Conservation (phyloP, 2,797 vertebrate species). For the Enoplosus armatus region DNA sequence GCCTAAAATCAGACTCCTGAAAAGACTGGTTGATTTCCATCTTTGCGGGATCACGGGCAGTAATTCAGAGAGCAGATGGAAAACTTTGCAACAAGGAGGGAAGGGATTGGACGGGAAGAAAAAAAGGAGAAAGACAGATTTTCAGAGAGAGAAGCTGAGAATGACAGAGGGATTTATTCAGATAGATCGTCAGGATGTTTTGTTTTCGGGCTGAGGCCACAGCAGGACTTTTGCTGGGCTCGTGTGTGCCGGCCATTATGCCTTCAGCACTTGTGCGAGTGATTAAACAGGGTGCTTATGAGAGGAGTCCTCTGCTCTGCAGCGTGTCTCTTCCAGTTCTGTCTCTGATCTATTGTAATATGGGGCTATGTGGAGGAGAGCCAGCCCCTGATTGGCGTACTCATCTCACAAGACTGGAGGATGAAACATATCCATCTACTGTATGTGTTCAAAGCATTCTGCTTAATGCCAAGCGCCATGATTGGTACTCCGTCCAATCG, state of each 20-base stretch:
- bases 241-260: conserved; percentile 43
- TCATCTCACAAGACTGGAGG: conserved; percentile 47
- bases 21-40: conserved; percentile 72
- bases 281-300: conserved; percentile 63
- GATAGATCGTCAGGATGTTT: conserved; percentile 61
- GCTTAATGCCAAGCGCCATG: conserved; percentile 45
- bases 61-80: conserved; percentile 76
- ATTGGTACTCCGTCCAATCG: conserved; percentile 53
- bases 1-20: conserved; percentile 65
- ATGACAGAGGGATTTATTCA: conserved; percentile 51
- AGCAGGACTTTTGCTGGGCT: conserved; percentile 43
- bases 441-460: conserved; percentile 51
- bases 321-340: conserved; percentile 42
- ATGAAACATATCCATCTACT: conserved; percentile 59
- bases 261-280: conserved; percentile 39
- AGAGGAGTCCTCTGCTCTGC: conserved; percentile 57
- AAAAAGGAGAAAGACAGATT: conserved; percentile 9
- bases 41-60: conserved; percentile 67
- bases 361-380: conserved; percentile 52
- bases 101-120: conserved; percentile 29
- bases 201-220: conserved; percentile 51
- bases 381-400: conserved; percentile 45
- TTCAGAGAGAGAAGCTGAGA: conserved; percentile 34
- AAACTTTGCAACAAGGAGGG: conserved; percentile 64
- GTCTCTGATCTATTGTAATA: conserved; percentile 61